Percentiles rank a stretch among this genome's conserved stretches.
phyloP scores from a whole-genome alignment of 2,113 vertebrate species.

The Perca fluviatilis region DNA sequence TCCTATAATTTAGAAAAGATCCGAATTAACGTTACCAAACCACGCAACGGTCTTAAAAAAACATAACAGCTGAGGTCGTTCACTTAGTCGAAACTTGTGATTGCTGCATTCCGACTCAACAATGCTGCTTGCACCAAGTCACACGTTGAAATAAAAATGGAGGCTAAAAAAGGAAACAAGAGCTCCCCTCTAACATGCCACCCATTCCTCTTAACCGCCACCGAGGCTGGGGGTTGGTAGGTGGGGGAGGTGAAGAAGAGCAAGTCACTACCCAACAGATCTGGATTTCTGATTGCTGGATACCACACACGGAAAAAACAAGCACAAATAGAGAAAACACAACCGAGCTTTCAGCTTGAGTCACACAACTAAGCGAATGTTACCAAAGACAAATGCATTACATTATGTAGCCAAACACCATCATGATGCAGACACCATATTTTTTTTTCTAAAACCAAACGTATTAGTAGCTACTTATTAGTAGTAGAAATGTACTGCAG shows the following conservation, averaged over 20 bases:
- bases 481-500: not conserved
- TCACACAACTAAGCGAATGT: slow-evolving; percentile 47
- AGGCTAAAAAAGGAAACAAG: slow-evolving; percentile 87
- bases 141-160: slow-evolving; percentile 80
- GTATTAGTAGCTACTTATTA: not conserved
- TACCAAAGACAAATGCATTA: slow-evolving; percentile 33
- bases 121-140: slow-evolving; percentile 23
- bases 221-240: slow-evolving; percentile 81
- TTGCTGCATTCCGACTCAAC: slow-evolving; percentile 33
- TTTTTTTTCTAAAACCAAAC: not conserved
- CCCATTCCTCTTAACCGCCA: slow-evolving; percentile 83
- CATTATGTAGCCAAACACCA: slow-evolving; percentile 46
- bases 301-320: slow-evolving; percentile 14
- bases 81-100: slow-evolving; percentile 42
- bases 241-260: slow-evolving; percentile 82
- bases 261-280: slow-evolving; percentile 82
- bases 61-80: not conserved
- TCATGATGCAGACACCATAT: slow-evolving; percentile 15
- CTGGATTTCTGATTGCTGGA: slow-evolving; percentile 62
- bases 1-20: not conserved
- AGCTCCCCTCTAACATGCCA: slow-evolving; percentile 84
- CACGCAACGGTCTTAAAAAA: not conserved
- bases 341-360: slow-evolving; percentile 35
- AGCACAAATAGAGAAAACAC: slow-evolving; percentile 48
- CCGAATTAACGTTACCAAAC: not conserved